A percentile compares a stretch with the other conserved stretches of the same genome.
These are phyloP conservation scores for Ctenoplectra terminalis DNA, from an alignment of 1,140 invertebrate genomes.

Conservation along the genomic window DNA sequence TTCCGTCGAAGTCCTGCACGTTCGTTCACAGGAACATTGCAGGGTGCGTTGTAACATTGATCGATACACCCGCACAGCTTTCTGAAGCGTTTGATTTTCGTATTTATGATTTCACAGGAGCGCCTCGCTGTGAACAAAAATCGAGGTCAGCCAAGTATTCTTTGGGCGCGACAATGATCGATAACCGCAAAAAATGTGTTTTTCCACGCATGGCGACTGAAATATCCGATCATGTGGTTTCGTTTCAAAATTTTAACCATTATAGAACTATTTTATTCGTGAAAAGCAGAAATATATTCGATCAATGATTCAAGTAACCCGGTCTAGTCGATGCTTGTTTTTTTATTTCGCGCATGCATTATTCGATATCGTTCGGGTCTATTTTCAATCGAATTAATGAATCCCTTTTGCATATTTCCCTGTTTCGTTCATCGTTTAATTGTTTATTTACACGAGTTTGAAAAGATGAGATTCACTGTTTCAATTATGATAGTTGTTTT, in stretches of 20 bases:
- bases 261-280: neutral
- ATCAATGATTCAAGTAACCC: neutral
- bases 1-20: too few species aligned
- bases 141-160: slow-evolving; percentile 19
- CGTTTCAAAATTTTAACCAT: neutral
- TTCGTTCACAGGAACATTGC: too few species aligned
- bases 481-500: too few species aligned
- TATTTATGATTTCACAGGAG: slow-evolving; percentile 28
- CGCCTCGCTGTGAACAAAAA: slow-evolving; percentile 1
- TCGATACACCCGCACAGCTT: slow-evolving; percentile 1
- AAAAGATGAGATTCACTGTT: neutral
- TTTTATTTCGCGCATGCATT: slow-evolving; percentile 3
- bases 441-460: neutral
- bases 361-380: neutral
- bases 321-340: neutral
- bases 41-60: too few species aligned
- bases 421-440: neutral
- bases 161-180: slow-evolving; percentile 47
- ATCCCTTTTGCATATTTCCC: neutral
- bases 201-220: slow-evolving; percentile 3
- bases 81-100: too few species aligned
- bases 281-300: slow-evolving; percentile 7
- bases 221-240: slow-evolving; percentile 4
- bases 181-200: slow-evolving; percentile 24
- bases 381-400: neutral